Base-by-base conservation (phyloP, 2,797 vertebrate species). In the Malurus leucopterus region DNA sequence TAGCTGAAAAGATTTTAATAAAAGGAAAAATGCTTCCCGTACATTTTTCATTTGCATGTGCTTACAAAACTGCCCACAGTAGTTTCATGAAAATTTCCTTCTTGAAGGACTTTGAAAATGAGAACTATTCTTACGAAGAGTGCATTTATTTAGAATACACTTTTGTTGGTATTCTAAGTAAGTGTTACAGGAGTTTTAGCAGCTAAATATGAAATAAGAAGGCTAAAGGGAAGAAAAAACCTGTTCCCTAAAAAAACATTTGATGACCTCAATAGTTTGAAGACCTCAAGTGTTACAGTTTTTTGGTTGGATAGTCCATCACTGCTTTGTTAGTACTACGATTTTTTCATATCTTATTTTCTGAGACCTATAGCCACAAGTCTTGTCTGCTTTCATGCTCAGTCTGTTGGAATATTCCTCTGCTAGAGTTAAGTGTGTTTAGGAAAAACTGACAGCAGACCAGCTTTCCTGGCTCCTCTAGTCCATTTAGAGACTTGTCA, bases 401-500 rank as follows among this genome's bases (percentile, higher is more conserved):
- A 36, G 47, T 53, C 61, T 68, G 12, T 64, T 78, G 75, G 72
- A 85, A 62, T 91, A 90, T 59, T 85, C 29, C 46, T 86, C 41
- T 92, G 58, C 58, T 58, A 62, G 32, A 73, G 5, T 57, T 43
- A 85, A 93, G 57, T 84, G 41, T 76, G 44, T 92, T 92, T 69
- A 71, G 83, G 79, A 67, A 84, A 86, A 91, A 53, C 58, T 57
- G 58, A 84, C 61, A 78, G 86, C 65, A 79, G 62, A 75, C 65
- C 62, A 86, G 61, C 76, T 86, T 81, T 79, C 64, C 74, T 90
- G 89, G 88, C 91, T 93, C 69, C 81, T 86, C 83, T 59, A 53
- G 75, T 79, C 84, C 64, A 32, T 84, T 90, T 88, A 65, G 46
- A 81, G 81, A 65, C 77, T 64, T 85, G 72, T 67, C 80, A 70